Conservation (phyloP, 2,888 invertebrate species). For the Drosophila anceps region DNA sequence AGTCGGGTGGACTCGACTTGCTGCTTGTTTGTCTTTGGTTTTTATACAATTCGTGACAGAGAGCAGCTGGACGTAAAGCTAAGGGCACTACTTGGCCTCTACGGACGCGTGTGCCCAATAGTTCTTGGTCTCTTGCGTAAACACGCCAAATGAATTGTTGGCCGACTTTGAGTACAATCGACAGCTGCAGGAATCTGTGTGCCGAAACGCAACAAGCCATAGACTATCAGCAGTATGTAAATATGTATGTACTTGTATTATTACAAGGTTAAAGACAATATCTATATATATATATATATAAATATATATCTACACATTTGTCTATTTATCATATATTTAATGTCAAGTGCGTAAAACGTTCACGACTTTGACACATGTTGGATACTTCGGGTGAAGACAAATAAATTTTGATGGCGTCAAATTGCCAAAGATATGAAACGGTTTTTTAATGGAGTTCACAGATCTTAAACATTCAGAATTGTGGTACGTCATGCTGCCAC, state of each 20-base stretch:
- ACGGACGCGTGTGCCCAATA: slow-evolving; percentile 30
- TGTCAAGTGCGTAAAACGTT: slow-evolving; percentile 61
- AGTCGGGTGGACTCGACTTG: not conserved
- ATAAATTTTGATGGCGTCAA: slow-evolving; percentile 64
- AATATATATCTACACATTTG: not conserved
- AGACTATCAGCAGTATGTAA: slow-evolving; percentile 12
- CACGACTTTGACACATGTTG: slow-evolving; percentile 68
- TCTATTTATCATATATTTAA: slow-evolving; percentile 36
- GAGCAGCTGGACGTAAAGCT: slow-evolving; percentile 54
- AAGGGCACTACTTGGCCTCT: slow-evolving; percentile 23
- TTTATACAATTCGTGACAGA: slow-evolving; percentile 58
- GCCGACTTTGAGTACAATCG: slow-evolving; percentile 46
- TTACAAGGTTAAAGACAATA: slow-evolving; percentile 60
- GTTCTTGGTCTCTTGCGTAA: slow-evolving; percentile 54
- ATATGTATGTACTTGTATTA: slow-evolving; percentile 26
- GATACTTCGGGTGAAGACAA: slow-evolving; percentile 39
- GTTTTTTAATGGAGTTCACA: slow-evolving; percentile 72
- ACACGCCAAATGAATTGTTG: slow-evolving; percentile 72
- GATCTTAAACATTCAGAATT: slow-evolving; percentile 54
- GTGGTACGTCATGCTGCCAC: slow-evolving; percentile 65
- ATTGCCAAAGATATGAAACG: slow-evolving; percentile 57
- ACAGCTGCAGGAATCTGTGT: slow-evolving; percentile 73
- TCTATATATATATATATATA: not conserved
- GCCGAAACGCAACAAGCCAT: slow-evolving; percentile 5
- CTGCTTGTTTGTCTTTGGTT: not conserved